Evolutionary conservation across 53 echinoderm and acorn worm species (phyloP).

Genomic region (Pentamera pediparva): DNA sequence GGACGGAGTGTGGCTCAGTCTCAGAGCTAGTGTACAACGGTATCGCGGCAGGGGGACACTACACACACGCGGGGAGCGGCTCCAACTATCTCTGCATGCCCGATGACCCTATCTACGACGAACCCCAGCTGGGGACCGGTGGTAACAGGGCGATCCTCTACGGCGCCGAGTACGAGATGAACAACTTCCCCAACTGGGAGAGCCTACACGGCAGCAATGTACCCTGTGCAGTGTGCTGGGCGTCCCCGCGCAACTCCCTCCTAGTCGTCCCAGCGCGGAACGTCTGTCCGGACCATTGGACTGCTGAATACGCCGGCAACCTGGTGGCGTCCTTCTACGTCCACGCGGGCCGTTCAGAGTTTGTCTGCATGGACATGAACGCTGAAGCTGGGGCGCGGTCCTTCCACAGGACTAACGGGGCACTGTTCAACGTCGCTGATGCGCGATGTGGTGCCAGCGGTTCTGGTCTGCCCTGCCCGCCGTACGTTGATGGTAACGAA

Average conservation of each 20-base stretch:
- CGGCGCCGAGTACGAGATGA: conserved; percentile 40
- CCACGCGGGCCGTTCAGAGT: conserved; percentile 6
- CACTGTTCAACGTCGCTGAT: conserved; percentile 23
- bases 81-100: conserved; percentile 43
- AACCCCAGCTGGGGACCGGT: not conserved
- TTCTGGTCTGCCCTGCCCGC: conserved; percentile 28
- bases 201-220: conserved; percentile 22
- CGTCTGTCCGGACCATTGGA: conserved; percentile 38
- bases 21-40: conserved; percentile 10
- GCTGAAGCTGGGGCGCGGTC: conserved; percentile 22
- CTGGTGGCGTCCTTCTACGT: conserved; percentile 8
- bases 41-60: conserved; percentile 29
- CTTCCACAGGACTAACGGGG: conserved; percentile 11
- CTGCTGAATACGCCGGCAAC: conserved; percentile 33
- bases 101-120: conserved; percentile 23
- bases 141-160: conserved; percentile 2
- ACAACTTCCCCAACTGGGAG: not conserved
- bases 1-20: not conserved
- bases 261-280: conserved; percentile 44
- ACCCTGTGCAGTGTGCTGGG: conserved; percentile 38
- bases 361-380: conserved; percentile 31
- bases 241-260: not conserved
- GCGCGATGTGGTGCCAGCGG: conserved; percentile 24
- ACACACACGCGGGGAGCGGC: conserved; percentile 25
- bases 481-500: conserved; percentile 34